These are phyloP conservation scores for Ophioderma brevispina DNA, from an alignment of 35 echinoderm and acorn worm species.

Conservation along the genomic window DNA sequence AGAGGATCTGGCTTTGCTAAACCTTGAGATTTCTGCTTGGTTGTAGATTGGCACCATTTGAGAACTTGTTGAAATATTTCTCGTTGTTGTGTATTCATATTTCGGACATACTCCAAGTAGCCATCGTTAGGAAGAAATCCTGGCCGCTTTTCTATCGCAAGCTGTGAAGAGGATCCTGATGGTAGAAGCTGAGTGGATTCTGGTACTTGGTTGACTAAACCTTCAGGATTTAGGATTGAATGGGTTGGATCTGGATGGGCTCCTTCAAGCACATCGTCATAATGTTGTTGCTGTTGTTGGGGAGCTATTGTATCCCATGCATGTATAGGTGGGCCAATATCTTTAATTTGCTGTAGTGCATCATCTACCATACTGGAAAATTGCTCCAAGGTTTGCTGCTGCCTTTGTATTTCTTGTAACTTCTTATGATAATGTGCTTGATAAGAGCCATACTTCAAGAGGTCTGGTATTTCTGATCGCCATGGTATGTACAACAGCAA, in stretches of 20 bases:
- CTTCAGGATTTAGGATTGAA: too few species aligned
- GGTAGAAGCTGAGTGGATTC: too few species aligned
- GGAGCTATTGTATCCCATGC: conserved; percentile 51
- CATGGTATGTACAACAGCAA: conserved; percentile 1
- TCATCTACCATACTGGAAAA: conserved; percentile 22
- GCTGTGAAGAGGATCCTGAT: too few species aligned
- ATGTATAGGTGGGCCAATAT: conserved; percentile 42
- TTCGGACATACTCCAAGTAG: neutral
- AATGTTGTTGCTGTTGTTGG: neutral
- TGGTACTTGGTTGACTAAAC: too few species aligned
- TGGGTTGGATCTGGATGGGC: too few species aligned
- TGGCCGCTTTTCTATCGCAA: too few species aligned
- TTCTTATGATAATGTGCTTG: neutral
- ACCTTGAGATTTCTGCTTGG: too few species aligned
- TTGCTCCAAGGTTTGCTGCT: neutral
- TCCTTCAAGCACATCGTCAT: too few species aligned
- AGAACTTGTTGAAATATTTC: neutral
- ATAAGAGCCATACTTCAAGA: neutral
- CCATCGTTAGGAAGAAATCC: too few species aligned
- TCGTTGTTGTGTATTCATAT: conserved; percentile 17
- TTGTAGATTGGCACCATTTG: neutral
- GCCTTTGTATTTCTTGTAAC: neutral
- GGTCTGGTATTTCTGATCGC: neutral
- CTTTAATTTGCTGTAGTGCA: neutral
- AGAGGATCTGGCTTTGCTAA: too few species aligned